Conservation (phyloP, 37 sponge, comb jelly and placozoan genomes). For the Axinella damicornis region DNA sequence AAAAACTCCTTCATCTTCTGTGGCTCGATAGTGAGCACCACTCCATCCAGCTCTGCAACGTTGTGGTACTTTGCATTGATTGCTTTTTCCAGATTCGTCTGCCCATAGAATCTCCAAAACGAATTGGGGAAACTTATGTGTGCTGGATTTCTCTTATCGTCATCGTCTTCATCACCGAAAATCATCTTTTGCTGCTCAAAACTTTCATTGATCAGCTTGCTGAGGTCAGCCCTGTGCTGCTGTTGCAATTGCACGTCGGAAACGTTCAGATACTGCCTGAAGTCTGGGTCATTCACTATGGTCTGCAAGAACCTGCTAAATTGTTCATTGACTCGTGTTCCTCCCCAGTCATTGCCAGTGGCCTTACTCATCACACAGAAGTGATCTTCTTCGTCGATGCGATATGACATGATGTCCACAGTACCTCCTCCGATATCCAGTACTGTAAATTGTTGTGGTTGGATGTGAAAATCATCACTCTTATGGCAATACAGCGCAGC, state of each 20-base stretch:
- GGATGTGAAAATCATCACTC: neutral
- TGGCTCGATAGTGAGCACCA: too few relatives aligned
- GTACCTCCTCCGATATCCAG: too few relatives aligned
- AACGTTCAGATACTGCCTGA: neutral
- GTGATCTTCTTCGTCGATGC: too few relatives aligned
- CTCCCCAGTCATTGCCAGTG: conserved; percentile 37
- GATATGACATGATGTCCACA: too few relatives aligned
- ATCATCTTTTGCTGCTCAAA: conserved; percentile 23
- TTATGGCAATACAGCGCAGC: conserved; percentile 33
- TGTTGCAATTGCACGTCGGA: neutral
- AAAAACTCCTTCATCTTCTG: too few relatives aligned
- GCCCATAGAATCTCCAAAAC: too few relatives aligned
- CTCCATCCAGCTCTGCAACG: too few relatives aligned
- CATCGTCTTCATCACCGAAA: neutral
- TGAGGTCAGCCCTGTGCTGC: neutral
- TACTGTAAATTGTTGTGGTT: neutral
- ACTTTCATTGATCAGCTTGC: neutral
- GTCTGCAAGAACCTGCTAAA: neutral
- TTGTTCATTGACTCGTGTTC: conserved; percentile 19
- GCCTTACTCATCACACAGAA: neutral
- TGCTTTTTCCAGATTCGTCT: too few relatives aligned
- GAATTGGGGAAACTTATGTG: neutral
- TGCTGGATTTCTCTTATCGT: neutral
- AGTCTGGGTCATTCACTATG: conserved; percentile 8
- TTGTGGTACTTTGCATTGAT: too few relatives aligned